Evolutionary conservation across 2,797 vertebrate genomes (phyloP).

Genomic region (Carcharodon carcharias): DNA sequence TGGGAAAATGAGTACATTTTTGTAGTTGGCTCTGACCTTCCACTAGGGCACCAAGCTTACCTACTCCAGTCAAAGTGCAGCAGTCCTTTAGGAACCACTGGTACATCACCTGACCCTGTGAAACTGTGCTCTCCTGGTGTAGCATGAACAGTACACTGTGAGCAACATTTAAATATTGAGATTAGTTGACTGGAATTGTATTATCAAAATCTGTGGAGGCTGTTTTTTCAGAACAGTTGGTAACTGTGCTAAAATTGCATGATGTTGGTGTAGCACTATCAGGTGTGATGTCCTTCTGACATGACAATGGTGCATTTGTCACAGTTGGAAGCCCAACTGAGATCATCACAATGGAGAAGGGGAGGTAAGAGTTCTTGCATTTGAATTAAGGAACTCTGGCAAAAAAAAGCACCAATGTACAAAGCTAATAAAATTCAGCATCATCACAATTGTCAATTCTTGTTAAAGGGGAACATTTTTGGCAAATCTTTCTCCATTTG

Average conservation of each 20-base stretch:
- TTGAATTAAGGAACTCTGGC: not conserved
- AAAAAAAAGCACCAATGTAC: not conserved
- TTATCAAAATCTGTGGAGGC: not conserved
- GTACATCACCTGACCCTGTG: not conserved
- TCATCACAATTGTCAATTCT: not conserved
- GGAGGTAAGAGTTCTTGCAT: not conserved
- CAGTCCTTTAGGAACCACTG: not conserved
- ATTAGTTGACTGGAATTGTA: not conserved
- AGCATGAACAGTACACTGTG: not conserved
- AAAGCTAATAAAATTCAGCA: not conserved
- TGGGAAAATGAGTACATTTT: not conserved
- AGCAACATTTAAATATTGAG: not conserved
- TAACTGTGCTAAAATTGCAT: not conserved
- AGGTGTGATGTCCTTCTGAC: not conserved
- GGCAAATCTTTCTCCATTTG: slow-evolving; percentile 1
- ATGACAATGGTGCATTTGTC: not conserved
- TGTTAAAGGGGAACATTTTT: not conserved
- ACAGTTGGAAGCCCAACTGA: not conserved
- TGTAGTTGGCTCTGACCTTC: not conserved
- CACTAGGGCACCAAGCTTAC: too few relatives aligned
- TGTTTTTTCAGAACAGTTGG: not conserved
- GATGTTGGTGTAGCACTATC: not conserved
- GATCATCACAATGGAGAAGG: not conserved
- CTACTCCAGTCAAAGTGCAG: not conserved
- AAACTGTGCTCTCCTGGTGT: not conserved